Percentiles rank a stretch among this genome's conserved stretches.
Conservation (phyloP, 2,113 vertebrate genomes). For the Globicephala melas region DNA sequence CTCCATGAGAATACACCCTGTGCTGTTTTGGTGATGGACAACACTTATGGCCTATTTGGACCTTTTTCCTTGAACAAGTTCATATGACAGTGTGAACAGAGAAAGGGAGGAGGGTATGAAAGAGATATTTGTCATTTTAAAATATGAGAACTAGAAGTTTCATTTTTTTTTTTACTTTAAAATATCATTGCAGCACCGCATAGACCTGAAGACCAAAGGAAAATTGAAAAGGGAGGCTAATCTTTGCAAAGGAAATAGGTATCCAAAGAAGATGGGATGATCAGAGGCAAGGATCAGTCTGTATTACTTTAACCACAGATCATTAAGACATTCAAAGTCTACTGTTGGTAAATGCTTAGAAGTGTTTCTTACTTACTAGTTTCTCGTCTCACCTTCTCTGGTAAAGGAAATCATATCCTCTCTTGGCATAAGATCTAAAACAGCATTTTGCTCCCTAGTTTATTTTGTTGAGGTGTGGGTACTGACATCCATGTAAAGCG, state of each 20-base stretch:
- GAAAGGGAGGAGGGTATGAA: not conserved
- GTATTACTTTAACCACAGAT: not conserved
- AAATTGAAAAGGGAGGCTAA: not conserved
- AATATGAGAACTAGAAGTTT: not conserved
- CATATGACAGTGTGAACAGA: not conserved
- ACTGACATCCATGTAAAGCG: not conserved
- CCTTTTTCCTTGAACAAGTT: not conserved
- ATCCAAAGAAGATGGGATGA: not conserved
- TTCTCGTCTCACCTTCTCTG: not conserved
- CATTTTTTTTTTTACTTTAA: not conserved
- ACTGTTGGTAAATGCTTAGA: not conserved
- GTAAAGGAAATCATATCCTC: not conserved
- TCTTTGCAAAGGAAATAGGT: not conserved
- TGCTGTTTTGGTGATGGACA: not conserved
- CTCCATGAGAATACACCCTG: not conserved
- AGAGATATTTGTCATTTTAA: not conserved
- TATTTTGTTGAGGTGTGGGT: not conserved
- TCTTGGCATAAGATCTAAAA: not conserved
- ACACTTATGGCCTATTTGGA: not conserved
- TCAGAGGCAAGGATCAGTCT: not conserved
- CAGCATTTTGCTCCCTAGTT: not conserved
- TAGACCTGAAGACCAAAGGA: not conserved
- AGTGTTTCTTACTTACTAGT: not conserved
- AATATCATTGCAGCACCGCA: not conserved
- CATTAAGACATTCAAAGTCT: not conserved